phyloP scores from a whole-genome alignment of 2,797 vertebrate species.

The Anniella stebbinsi region DNA sequence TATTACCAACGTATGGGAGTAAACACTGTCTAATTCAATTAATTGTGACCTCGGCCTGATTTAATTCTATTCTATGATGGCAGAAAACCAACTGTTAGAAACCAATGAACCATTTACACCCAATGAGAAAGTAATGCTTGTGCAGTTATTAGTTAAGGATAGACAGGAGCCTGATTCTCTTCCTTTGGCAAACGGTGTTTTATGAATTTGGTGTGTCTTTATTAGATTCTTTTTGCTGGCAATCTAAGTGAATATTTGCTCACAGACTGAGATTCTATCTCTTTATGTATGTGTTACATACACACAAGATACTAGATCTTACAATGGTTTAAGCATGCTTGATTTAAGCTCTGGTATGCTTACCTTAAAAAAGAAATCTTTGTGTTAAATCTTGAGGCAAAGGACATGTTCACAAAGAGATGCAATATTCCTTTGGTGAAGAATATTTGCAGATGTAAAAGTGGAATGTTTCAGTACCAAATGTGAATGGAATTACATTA shows the following conservation, averaged over 20 bases:
- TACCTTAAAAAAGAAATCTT: background rate
- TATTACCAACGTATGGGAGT: slow-evolving; percentile 57
- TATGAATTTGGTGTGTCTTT: slow-evolving; percentile 55
- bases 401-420: slow-evolving; percentile 1
- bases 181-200: slow-evolving; percentile 43
- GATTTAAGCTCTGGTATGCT: slow-evolving; percentile 30
- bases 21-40: slow-evolving; percentile 69
- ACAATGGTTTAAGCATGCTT: background rate
- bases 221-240: slow-evolving; percentile 43
- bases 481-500: slow-evolving; percentile 49
- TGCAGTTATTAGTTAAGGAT: slow-evolving; percentile 53
- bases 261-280: background rate
- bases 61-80: slow-evolving; percentile 72
- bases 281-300: background rate
- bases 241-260: slow-evolving; percentile 25
- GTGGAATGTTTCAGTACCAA: slow-evolving; percentile 41
- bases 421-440: slow-evolving; percentile 23
- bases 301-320: background rate
- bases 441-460: slow-evolving; percentile 47
- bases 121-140: slow-evolving; percentile 61
- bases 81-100: slow-evolving; percentile 65
- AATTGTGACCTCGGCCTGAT: slow-evolving; percentile 64
- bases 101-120: slow-evolving; percentile 65
- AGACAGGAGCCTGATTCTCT: slow-evolving; percentile 52
- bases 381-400: slow-evolving; percentile 15